Percentiles rank a stretch among this genome's conserved stretches.
phyloP scores from a whole-genome alignment of 2,113 vertebrate genomes.

The Clinocottus analis region DNA sequence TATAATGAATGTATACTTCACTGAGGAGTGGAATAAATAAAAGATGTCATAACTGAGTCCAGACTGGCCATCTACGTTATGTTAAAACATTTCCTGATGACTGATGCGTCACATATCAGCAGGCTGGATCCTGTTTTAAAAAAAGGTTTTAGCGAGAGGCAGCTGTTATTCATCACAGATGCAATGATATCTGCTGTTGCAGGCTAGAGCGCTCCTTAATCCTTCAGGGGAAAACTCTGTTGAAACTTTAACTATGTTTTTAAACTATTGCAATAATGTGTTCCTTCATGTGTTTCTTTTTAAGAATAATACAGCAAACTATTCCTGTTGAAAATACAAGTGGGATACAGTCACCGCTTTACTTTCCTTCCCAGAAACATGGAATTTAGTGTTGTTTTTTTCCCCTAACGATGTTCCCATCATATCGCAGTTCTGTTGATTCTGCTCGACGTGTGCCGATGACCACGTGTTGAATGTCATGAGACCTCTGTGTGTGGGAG shows the following conservation, averaged over 20 bases:
- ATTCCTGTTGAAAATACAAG: conserved; percentile 37
- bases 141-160: conserved; percentile 18
- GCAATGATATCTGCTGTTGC: not conserved
- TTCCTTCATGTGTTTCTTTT: conserved; percentile 35
- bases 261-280: conserved; percentile 1
- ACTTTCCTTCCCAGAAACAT: conserved; percentile 61
- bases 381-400: not conserved
- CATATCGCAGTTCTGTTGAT: no score
- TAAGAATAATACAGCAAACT: conserved; percentile 44
- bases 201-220: not conserved
- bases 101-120: conserved; percentile 13
- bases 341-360: conserved; percentile 22
- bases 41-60: not conserved
- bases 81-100: conserved; percentile 27
- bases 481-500: not conserved
- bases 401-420: conserved; percentile 41
- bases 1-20: not conserved
- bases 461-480: conserved; percentile 13
- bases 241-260: not conserved
- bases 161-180: conserved; percentile 66
- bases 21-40: not conserved
- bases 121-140: conserved; percentile 22
- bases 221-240: not conserved
- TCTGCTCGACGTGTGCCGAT: not conserved
- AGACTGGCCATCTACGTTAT: not conserved